Evolutionary conservation across 1,140 invertebrate genomes (phyloP), one percentile per base, ranked within the genome.

Genomic region (Scaptodrosophila lebanonensis): DNA sequence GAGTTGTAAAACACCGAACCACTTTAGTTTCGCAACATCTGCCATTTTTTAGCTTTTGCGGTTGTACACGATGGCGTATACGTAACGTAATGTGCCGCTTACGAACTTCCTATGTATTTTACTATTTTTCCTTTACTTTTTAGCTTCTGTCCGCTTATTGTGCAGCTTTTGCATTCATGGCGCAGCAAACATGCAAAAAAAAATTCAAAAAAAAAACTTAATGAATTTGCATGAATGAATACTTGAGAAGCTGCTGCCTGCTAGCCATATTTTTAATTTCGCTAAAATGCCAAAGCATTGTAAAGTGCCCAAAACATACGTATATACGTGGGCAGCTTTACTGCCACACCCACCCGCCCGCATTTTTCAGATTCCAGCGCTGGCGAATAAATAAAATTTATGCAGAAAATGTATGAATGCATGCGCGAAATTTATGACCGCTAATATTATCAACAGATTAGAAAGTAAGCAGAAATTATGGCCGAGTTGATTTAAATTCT

Each of bases 211-310:
- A 44, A 63, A 59, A 58, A 67, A 45, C 56, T 62, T 69, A 69
- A 69, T 69, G 66, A 69, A 69, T 69, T 69, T 69, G 66, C 66
- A 69, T 69, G 66, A 69, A 69, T 69, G 63, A 69, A 69, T 69
- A 66, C 66, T 69, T 69, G 66, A 69, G 66, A 66, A 66, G 66
- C 63, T 66, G 65, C 65, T 65, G 65, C 56, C 49, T 29, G 44
- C 32, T 20, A 48, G 6, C 20, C 22, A 49, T 33, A 60, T 35
- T 67, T 65, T 67, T 49, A 48, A 49, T 39, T 50, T 38, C 60
- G 25, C 30, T 25, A 40, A 48, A 66, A 30, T 35, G 18, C 7
- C 48, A 35, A 17, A 11, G 3, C 11, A 18, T 7, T 16, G 11
- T 3, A 12, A 18, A 25, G 29, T 11, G 11, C 9, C 35, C 1